Percentiles rank a stretch among this genome's conserved stretches.
phyloP scores from a whole-genome alignment of 2,888 invertebrate genomes.

The Drosophila greeni region DNA sequence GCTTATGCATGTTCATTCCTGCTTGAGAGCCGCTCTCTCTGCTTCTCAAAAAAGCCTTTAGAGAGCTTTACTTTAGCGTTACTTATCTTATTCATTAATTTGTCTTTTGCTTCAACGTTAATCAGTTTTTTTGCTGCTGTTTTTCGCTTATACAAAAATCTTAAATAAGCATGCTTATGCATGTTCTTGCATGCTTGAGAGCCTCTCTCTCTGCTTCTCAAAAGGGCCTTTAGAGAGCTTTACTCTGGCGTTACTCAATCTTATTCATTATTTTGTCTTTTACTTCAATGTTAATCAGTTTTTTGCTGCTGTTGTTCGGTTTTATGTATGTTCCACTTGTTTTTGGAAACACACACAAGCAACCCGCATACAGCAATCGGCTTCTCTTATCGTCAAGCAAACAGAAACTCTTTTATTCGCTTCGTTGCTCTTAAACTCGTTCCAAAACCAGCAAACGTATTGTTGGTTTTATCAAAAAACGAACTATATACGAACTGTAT shows the following conservation, averaged over 20 bases:
- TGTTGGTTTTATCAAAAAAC: not conserved
- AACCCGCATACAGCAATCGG: not conserved
- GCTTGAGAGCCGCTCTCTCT: too few relatives aligned
- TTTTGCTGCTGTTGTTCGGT: not conserved
- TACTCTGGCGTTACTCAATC: not conserved
- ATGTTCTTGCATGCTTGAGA: too few relatives aligned
- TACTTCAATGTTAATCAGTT: not conserved
- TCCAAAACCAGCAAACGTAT: not conserved
- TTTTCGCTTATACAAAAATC: too few relatives aligned
- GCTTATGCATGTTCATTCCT: too few relatives aligned
- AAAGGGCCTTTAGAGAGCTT: not conserved
- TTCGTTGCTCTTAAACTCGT: slow-evolving; percentile 9
- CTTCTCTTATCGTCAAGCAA: slow-evolving; percentile 3
- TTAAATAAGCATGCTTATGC: too few relatives aligned
- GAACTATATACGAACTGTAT: not conserved
- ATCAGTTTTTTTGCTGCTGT: not conserved
- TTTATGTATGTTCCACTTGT: not conserved
- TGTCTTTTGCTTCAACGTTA: not conserved
- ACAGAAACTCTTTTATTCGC: slow-evolving; percentile 2
- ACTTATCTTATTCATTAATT: not conserved
- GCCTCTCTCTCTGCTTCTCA: too few relatives aligned
- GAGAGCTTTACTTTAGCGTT: not conserved
- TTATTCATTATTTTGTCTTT: not conserved
- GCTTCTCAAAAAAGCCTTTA: too few relatives aligned
- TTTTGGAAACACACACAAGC: slow-evolving; percentile 2